Evolutionary conservation across 2,797 vertebrate genomes (phyloP).

Genomic region (Propithecus perrieri): DNA sequence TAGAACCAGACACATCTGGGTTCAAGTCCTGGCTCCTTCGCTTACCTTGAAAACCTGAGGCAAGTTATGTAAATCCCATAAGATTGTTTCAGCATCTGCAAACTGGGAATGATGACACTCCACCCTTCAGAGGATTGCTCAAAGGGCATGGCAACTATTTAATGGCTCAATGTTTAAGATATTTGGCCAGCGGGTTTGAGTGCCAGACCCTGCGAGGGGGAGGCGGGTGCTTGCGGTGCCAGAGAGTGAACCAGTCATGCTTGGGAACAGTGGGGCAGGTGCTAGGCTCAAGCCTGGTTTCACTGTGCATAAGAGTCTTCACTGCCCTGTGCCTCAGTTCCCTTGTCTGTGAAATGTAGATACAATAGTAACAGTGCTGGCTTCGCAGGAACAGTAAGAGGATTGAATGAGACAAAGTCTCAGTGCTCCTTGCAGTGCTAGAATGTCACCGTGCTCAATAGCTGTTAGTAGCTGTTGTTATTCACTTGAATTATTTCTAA

Average conservation of each 20-base stretch:
- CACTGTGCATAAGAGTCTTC: neutral
- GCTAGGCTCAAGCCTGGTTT: neutral
- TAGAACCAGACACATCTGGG: neutral
- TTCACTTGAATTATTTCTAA: neutral
- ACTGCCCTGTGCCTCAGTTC: neutral
- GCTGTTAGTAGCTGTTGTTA: neutral
- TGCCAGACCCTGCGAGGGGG: neutral
- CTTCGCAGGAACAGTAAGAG: neutral
- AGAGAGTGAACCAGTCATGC: neutral
- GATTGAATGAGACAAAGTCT: neutral
- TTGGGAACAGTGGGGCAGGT: neutral
- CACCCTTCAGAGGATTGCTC: neutral
- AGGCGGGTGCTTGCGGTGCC: neutral
- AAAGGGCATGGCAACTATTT: neutral
- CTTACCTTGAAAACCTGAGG: neutral
- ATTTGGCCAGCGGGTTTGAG: neutral
- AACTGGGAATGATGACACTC: neutral
- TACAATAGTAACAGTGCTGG: neutral
- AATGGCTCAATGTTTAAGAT: neutral
- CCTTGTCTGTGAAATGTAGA: neutral
- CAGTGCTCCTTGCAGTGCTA: neutral
- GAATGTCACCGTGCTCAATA: neutral
- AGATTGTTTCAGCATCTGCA: neutral
- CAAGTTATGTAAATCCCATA: neutral
- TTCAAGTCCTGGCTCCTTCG: neutral